Evolutionary conservation across 2,113 vertebrate genomes (phyloP), one percentile per base, ranked within the genome.

Genomic region (Empidonax traillii): DNA sequence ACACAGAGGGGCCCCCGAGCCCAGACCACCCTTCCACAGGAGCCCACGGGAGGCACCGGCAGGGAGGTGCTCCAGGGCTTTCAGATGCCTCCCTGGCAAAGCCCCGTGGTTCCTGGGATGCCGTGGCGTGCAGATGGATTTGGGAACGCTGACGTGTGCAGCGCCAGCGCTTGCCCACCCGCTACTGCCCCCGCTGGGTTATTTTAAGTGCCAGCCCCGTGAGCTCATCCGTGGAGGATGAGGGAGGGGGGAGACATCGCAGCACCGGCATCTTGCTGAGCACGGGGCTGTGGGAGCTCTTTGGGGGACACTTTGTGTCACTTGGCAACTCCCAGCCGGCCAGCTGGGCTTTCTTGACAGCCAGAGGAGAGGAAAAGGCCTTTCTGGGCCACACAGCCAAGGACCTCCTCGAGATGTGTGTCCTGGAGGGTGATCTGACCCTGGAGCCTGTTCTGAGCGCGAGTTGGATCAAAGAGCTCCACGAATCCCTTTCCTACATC

Each of bases 101-200:
- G 3, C 15, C 8, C 18, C 0, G 1, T 1, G 19, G 69, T 20
- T 66, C n/a, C 65, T 75, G 0, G 0, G 30, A 23, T 53, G 76
- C 41, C 14, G 27, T 10, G 0, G 4, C 0, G 5, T 13, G n/a
- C 82, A 85, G 71, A 61, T 44, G 79, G 47, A 10, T 59, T 67
- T 76, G 79, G 85, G 53, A 55, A 47, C 24, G 92, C 55, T 93
- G 90, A 71, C 1, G 41, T 51, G 30, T 0, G 13, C 7, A 1
- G 78, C 82, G 92, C 85, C 69, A 94, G 61, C 2, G 0, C n/a
- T 82, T 82, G 74, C 62, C 79, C 69, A 85, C 92, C 85, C 89
- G 53, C 82, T 7, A 0, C 90, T 76, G 59, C 78, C 75, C 63
- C 53, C 62, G 4, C 7, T 3, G 52, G 8, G 75, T 47, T 95